Evolutionary conservation across 1,140 invertebrate species (phyloP).

Genomic region (Diploscapter pachys): DNA sequence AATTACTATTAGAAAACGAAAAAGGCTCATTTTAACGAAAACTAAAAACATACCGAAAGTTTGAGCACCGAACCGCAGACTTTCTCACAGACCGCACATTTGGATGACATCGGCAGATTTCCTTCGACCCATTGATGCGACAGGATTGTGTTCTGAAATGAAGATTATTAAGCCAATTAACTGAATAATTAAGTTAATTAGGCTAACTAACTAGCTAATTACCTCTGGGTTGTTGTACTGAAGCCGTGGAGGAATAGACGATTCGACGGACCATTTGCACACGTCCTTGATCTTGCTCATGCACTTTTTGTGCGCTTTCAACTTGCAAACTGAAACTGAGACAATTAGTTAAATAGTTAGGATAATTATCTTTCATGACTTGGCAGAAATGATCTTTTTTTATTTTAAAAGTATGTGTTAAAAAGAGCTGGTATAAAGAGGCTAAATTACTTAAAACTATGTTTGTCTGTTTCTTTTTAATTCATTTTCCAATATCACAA

Average conservation of each 20-base stretch:
- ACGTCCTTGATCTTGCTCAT: constrained; percentile 83
- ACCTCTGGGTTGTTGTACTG: constrained; percentile 88
- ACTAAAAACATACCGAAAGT: constrained; percentile 66
- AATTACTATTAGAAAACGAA: too few relatives aligned
- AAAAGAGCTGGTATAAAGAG: not conserved
- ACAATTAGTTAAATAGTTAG: not conserved
- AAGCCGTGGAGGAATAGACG: constrained; percentile 67
- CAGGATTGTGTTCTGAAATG: constrained; percentile 79
- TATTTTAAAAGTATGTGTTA: not conserved
- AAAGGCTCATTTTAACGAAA: too few relatives aligned
- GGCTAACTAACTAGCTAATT: too few relatives aligned
- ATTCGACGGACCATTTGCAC: constrained; percentile 93
- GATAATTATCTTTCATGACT: not conserved
- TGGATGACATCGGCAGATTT: constrained; percentile 86
- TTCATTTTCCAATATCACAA: not conserved
- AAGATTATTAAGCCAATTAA: constrained; percentile 21
- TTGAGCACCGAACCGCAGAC: constrained; percentile 91
- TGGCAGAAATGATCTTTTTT: constrained; percentile 6
- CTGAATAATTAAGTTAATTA: constrained; percentile 4
- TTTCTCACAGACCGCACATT: constrained; percentile 89
- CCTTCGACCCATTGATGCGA: constrained; percentile 97
- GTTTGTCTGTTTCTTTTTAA: constrained; percentile 1
- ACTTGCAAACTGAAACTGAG: constrained; percentile 75
- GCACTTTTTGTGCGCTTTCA: constrained; percentile 89
- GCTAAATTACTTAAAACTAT: not conserved